Percentiles rank a stretch among this genome's conserved stretches.
These are phyloP conservation scores for Plebejus melissa DNA, from an alignment of 2,888 invertebrate species.

Conservation along the genomic window DNA sequence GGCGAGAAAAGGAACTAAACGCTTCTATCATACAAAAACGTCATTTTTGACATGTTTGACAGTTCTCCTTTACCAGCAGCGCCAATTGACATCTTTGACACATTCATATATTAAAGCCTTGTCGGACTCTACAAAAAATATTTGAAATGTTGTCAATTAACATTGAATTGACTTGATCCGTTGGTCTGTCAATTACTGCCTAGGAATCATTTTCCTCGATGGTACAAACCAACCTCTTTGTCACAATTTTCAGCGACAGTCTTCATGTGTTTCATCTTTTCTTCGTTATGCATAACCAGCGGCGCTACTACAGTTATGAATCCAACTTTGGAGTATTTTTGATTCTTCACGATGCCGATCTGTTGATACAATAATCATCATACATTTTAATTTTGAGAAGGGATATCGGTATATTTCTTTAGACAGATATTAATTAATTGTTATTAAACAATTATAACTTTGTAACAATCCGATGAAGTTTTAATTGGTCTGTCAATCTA, in stretches of 20 bases:
- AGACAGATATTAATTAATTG: not conserved
- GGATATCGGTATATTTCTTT: not conserved
- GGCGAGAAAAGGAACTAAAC: no score
- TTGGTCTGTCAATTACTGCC: no score
- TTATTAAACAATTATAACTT: not conserved
- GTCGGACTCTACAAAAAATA: no score
- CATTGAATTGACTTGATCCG: no score
- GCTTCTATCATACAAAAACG: no score
- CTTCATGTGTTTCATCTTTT: conserved; percentile 69
- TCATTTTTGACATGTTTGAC: no score
- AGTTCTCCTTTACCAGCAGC: no score
- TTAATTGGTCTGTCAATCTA: not conserved
- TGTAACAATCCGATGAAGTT: not conserved
- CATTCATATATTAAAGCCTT: no score
- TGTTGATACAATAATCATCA: conserved; percentile 37
- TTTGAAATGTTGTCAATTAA: no score
- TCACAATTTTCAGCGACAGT: conserved; percentile 67
- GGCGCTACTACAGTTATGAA: conserved; percentile 65
- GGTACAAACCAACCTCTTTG: conserved; percentile 53
- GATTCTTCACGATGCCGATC: conserved; percentile 61
- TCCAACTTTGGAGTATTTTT: conserved; percentile 64
- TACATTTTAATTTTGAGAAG: not conserved
- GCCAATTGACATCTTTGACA: no score
- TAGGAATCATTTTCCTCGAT: no score
- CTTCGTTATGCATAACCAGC: conserved; percentile 61